phyloP scores from a whole-genome alignment of 2,888 invertebrate species.

The Zygothrica quintamaculata region DNA sequence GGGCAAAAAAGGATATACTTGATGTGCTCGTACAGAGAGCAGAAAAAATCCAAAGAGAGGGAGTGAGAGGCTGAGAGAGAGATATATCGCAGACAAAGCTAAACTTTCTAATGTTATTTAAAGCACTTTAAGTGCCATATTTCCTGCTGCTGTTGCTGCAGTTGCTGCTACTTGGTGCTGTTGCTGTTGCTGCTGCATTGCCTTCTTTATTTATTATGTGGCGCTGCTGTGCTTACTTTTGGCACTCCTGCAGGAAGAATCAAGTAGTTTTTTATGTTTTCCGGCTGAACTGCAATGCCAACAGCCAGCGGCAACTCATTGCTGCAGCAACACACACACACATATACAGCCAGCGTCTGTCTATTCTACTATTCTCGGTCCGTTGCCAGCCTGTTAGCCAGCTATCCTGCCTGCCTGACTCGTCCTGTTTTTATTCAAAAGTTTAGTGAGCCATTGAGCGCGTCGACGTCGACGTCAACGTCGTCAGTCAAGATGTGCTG shows the following conservation, averaged over 20 bases:
- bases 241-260: conserved; percentile 77
- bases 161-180: conserved; percentile 15
- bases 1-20: conserved; percentile 11
- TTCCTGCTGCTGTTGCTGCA: conserved; percentile 57
- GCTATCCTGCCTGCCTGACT: conserved; percentile 17
- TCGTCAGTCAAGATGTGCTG: conserved; percentile 72
- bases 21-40: background rate
- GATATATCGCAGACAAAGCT: conserved; percentile 45
- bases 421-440: conserved; percentile 77
- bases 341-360: conserved; percentile 16
- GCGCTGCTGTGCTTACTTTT: conserved; percentile 76
- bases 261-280: conserved; percentile 81
- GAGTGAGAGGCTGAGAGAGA: background rate
- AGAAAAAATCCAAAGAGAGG: background rate
- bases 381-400: background rate
- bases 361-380: background rate
- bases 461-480: conserved; percentile 58
- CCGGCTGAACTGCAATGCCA: conserved; percentile 80
- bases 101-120: conserved; percentile 80
- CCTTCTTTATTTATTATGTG: conserved; percentile 77
- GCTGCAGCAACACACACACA: conserved; percentile 44
- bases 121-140: conserved; percentile 80
- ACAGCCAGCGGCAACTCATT: conserved; percentile 65
- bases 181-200: conserved; percentile 36
- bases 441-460: conserved; percentile 80